Conservation (phyloP, 2,888 invertebrate species). For the Rhodophaea formosa region DNA sequence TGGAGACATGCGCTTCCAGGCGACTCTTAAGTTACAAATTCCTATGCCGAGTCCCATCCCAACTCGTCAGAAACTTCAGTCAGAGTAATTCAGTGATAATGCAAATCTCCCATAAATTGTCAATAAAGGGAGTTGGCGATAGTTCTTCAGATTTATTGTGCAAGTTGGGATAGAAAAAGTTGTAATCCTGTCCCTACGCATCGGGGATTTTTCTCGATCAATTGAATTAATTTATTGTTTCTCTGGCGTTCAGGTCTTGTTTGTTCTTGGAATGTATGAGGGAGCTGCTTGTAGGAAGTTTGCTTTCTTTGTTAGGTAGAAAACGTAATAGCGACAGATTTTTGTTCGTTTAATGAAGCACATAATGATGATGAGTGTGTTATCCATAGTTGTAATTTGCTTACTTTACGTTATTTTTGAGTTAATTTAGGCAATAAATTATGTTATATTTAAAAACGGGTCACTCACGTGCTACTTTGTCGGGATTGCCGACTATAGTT, state of each 20-base stretch:
- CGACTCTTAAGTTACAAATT: no score
- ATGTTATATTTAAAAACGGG: no score
- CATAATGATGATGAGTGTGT: no score
- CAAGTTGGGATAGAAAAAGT: constrained; percentile 78
- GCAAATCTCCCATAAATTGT: constrained; percentile 74
- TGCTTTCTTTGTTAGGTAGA: not conserved
- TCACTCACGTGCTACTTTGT: no score
- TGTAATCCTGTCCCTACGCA: constrained; percentile 61
- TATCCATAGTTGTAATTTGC: no score
- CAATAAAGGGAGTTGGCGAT: constrained; percentile 57
- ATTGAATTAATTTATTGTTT: constrained; percentile 14
- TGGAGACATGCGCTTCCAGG: no score
- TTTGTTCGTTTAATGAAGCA: no score
- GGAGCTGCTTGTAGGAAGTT: not conserved
- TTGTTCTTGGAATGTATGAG: not conserved
- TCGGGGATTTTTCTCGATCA: constrained; percentile 14
- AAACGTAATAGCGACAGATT: not conserved
- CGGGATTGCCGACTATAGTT: no score
- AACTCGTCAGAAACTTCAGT: constrained; percentile 4
- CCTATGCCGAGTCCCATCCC: not conserved
- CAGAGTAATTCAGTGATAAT: constrained; percentile 59
- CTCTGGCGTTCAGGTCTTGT: constrained; percentile 4
- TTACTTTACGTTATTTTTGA: no score
- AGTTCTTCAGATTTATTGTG: constrained; percentile 71
- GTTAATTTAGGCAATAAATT: no score